Evolutionary conservation across 1,140 invertebrate species (phyloP).

Genomic region (Paracyclopina nana): DNA sequence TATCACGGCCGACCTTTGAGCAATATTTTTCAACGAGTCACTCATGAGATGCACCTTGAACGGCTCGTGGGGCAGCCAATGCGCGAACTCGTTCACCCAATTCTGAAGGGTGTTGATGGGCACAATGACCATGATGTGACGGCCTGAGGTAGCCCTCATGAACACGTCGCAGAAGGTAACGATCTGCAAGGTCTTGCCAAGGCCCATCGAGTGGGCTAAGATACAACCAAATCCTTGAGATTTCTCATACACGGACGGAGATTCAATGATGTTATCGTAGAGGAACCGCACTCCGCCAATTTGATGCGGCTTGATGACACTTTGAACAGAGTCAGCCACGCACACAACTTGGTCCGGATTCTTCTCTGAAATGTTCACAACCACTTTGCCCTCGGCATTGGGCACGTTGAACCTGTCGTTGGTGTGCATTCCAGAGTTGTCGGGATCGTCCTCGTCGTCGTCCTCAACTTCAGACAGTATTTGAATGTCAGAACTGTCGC

Average conservation of each 20-base stretch:
- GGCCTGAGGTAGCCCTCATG: conserved; percentile 19
- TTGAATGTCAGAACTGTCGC: too few relatives aligned
- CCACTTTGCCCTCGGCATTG: conserved; percentile 71
- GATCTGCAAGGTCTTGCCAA: conserved; percentile 96
- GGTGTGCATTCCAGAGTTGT: conserved; percentile 28
- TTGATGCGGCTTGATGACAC: conserved; percentile 87
- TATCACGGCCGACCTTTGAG: conserved; percentile 40
- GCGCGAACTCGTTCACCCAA: conserved; percentile 92
- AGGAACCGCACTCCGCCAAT: conserved; percentile 89
- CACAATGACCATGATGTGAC: conserved; percentile 74
- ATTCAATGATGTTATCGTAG: conserved; percentile 91
- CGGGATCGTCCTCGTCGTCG: conserved; percentile 45
- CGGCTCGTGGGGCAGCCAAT: conserved; percentile 60
- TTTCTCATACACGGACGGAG: conserved; percentile 60
- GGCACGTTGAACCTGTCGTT: conserved; percentile 60
- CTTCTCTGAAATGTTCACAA: conserved; percentile 90
- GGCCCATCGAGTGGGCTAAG: conserved; percentile 93
- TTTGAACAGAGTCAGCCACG: conserved; percentile 73
- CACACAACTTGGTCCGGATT: conserved; percentile 79
- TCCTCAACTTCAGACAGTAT: too few relatives aligned
- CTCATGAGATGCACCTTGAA: conserved; percentile 78
- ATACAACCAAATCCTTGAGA: conserved; percentile 91
- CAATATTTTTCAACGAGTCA: conserved; percentile 77
- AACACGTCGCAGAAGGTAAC: conserved; percentile 72
- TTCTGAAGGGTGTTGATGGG: conserved; percentile 98